A percentile compares a stretch with the other conserved stretches of the same genome.
Evolutionary conservation across 2,797 vertebrate genomes (phyloP).

Genomic region (Centropyge bicolor): DNA sequence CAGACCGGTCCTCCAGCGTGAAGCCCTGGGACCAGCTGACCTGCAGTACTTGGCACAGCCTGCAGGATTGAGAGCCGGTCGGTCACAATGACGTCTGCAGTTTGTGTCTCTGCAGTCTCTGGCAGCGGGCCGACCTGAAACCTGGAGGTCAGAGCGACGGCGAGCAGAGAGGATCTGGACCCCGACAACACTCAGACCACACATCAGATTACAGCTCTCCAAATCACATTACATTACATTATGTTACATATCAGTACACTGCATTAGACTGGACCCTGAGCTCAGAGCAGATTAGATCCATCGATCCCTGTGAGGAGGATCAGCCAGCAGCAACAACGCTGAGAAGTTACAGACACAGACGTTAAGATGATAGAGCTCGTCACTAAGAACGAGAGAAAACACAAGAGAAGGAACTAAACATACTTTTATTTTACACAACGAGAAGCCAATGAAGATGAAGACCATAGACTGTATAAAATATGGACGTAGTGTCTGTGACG

Average conservation of each 20-base stretch:
- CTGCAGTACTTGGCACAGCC: neutral
- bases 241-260: constrained; percentile 16
- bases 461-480: too few species aligned
- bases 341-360: neutral
- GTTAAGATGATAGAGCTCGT: too few species aligned
- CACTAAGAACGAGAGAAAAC: too few species aligned
- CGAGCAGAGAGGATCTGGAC: neutral
- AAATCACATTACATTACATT: constrained; percentile 37
- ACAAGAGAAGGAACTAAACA: too few species aligned
- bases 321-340: neutral
- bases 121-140: constrained; percentile 5
- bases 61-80: neutral
- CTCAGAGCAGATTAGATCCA: constrained; percentile 28
- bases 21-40: neutral
- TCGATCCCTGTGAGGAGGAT: neutral
- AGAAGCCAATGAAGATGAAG: too few species aligned
- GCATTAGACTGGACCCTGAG: constrained; percentile 26
- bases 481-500: too few species aligned
- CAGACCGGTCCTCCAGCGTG: neutral
- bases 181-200: constrained; percentile 6
- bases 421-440: too few species aligned
- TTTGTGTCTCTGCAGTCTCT: constrained; percentile 21
- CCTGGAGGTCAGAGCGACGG: constrained; percentile 27
- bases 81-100: neutral
- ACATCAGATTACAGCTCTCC: constrained; percentile 31